These are phyloP conservation scores for Sebastolobus altivelis DNA, from an alignment of 2,797 vertebrate species.

Conservation along the genomic window DNA sequence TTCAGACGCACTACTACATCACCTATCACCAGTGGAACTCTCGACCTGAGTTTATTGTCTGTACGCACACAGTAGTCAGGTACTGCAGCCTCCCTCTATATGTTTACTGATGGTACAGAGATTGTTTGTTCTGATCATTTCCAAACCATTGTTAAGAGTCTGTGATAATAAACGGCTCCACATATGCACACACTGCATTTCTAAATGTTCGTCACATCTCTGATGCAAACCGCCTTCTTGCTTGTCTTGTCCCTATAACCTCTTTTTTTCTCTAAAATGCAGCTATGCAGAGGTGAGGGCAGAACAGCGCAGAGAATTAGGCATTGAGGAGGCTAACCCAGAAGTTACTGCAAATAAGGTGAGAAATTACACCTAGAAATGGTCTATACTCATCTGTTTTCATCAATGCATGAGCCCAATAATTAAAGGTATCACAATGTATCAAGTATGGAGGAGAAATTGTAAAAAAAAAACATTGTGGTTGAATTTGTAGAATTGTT, in stretches of 20 bases:
- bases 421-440: not conserved
- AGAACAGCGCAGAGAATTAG: constrained; percentile 86
- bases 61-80: constrained; percentile 98
- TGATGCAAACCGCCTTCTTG: not conserved
- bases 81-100: constrained; percentile 60
- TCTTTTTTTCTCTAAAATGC: constrained; percentile 12
- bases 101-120: not conserved
- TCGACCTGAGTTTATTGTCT: constrained; percentile 97
- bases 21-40: constrained; percentile 99
- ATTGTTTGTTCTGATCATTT: not conserved
- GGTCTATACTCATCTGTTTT: not conserved
- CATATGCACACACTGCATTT: not conserved
- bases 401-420: not conserved
- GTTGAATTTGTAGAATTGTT: not conserved
- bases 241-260: not conserved
- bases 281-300: constrained; percentile 90
- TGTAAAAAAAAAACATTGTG: not conserved
- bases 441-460: not conserved
- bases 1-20: constrained; percentile 98
- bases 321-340: constrained; percentile 91
- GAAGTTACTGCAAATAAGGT: constrained; percentile 93
- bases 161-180: not conserved
- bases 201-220: not conserved
- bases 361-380: constrained; percentile 44
- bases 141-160: not conserved